These are phyloP conservation scores for Myotis planiceps DNA, from an alignment of 2,797 vertebrate genomes.

Conservation along the genomic window DNA sequence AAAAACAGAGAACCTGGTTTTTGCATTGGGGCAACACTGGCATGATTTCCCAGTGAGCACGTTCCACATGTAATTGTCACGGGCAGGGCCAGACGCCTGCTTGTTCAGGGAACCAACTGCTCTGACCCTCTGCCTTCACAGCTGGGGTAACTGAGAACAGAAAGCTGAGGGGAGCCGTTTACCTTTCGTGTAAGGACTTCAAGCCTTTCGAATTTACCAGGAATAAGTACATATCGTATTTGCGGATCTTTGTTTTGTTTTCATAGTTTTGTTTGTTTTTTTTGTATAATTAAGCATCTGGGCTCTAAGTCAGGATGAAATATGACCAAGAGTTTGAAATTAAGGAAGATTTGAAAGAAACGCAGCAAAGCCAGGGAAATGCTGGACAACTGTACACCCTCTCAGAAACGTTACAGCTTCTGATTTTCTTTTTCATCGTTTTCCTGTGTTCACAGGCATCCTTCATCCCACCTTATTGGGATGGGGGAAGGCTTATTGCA, in stretches of 20 bases:
- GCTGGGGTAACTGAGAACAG: neutral
- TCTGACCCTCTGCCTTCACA: neutral
- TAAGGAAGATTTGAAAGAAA: neutral
- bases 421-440: neutral
- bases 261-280: neutral
- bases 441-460: neutral
- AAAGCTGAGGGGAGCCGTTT: neutral
- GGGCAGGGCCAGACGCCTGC: no score
- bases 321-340: neutral
- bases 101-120: neutral
- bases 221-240: neutral
- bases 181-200: neutral
- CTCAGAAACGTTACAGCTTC: neutral
- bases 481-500: neutral
- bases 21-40: accelerated
- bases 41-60: neutral
- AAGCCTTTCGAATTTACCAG: neutral
- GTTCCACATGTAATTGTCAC: accelerated
- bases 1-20: neutral
- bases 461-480: neutral
- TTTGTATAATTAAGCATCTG: neutral
- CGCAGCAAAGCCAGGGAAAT: neutral
- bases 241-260: neutral
- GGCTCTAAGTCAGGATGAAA: neutral
- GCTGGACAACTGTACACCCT: neutral